Evolutionary conservation across 2,888 invertebrate species (phyloP).

Genomic region (Colostygia pectinataria): DNA sequence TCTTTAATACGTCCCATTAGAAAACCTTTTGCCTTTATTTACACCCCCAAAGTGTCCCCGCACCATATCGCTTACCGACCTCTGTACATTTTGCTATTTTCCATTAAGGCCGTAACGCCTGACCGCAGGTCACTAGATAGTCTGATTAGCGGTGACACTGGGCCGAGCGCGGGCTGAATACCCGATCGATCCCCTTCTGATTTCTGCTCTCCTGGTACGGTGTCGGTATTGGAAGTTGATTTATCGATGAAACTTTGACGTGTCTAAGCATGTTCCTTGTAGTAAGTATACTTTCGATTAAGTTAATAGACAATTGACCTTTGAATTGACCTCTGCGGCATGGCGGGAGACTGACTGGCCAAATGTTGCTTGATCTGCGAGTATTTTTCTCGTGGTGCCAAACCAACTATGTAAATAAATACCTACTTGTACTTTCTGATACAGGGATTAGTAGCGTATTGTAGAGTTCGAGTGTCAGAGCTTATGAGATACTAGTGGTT

Average conservation of each 20-base stretch:
- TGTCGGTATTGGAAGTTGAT: slow-evolving; percentile 20
- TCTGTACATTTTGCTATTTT: slow-evolving; percentile 32
- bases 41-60: slow-evolving; percentile 1
- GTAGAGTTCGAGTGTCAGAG: no score
- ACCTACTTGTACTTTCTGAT: no score
- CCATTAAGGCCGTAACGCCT: slow-evolving; percentile 40
- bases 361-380: no score
- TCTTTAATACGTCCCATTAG: slow-evolving; percentile 1
- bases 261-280: no score
- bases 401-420: no score
- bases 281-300: no score
- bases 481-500: no score
- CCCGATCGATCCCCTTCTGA: slow-evolving; percentile 39
- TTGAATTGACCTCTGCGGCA: no score
- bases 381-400: no score
- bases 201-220: slow-evolving; percentile 33
- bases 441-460: no score
- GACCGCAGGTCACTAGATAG: slow-evolving; percentile 57
- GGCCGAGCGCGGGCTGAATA: slow-evolving; percentile 45
- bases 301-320: no score
- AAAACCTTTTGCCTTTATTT: slow-evolving; percentile 7
- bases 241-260: slow-evolving; percentile 25
- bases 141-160: slow-evolving; percentile 64
- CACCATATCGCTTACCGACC: slow-evolving; percentile 26
- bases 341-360: no score